These are phyloP conservation scores for Asarcornis scutulata DNA, from an alignment of 2,113 vertebrate genomes.

Conservation along the genomic window DNA sequence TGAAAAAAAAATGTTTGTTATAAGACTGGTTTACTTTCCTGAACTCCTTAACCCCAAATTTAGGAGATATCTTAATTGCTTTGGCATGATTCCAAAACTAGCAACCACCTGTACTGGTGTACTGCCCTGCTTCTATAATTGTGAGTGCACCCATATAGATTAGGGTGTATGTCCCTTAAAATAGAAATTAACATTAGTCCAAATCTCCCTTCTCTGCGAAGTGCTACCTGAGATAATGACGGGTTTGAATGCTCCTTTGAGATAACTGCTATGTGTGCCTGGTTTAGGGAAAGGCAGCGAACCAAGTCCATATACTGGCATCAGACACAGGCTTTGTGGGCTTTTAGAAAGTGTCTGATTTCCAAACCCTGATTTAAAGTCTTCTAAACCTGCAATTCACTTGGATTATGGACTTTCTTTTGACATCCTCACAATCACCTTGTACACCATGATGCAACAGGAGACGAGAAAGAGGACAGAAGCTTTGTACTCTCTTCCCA, in stretches of 20 bases:
- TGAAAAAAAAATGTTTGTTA: not conserved
- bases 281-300: not conserved
- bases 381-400: not conserved
- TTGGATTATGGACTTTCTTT: not conserved
- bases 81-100: not conserved
- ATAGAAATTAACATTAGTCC: not conserved
- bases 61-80: not conserved
- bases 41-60: not conserved
- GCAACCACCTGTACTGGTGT: not conserved
- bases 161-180: not conserved
- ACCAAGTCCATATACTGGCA: not conserved
- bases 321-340: not conserved
- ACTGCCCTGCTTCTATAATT: not conserved
- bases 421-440: not conserved
- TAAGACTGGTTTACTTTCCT: not conserved
- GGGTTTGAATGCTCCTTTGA: not conserved
- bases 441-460: not conserved
- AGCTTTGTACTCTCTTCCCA: not conserved
- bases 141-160: accelerated
- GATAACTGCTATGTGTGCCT: accelerated
- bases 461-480: not conserved
- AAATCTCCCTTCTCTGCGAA: not conserved
- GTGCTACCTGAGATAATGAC: not conserved
- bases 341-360: not conserved
- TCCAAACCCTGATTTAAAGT: not conserved